Base-by-base conservation (phyloP, 2,113 vertebrate genomes). In the Grantiella picta region DNA sequence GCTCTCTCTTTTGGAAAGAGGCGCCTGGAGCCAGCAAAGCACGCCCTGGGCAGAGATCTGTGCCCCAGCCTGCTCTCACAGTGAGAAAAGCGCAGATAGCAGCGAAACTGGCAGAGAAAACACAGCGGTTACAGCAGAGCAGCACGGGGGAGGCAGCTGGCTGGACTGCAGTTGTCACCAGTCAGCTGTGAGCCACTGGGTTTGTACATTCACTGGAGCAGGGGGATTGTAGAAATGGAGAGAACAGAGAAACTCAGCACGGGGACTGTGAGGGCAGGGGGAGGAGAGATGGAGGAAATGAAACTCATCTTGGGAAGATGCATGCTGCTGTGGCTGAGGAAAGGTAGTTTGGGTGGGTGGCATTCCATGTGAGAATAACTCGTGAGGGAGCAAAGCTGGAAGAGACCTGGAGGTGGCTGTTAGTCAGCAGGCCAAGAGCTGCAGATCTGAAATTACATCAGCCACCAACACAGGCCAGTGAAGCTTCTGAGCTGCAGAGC, bases 1-100 rank as follows among this genome's bases (percentile, higher is more conserved):
- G 38, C 84, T 63, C 77, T 61, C 80, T 56, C 77, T 33, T 2
- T 17, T 7, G 68, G 64, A 75, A 42, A 84, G 52, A 63, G 72
- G 79, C 12, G 12, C 44, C 81, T 75, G 14, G 69, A 77, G 72
- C 25, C 52, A 50, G 80, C 77, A 78, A 59, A 66, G 56, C 10
- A 0, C 0, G 0, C 45, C 68, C 56, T n/a, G 47, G 35, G n/a
- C 7, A 25, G 54, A 53, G 36, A 50, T 21, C 12, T 4, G 11
- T 12, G 29, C 44, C 64, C 50, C 61, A 68, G 82, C 40, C 82
- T 22, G 71, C 38, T 65, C 70, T 53, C 22, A 23, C 36, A 59
- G 17, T 0, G 35, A 66, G 70, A 35, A 35, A 56, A 57, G 85
- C 4, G 1, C 71, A 15, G 80, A 36, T 0, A 81, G 72, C 76